A percentile compares a stretch with the other conserved stretches of the same genome.
phyloP scores from a whole-genome alignment of 2,888 invertebrate species.

The Cistogaster globosa region DNA sequence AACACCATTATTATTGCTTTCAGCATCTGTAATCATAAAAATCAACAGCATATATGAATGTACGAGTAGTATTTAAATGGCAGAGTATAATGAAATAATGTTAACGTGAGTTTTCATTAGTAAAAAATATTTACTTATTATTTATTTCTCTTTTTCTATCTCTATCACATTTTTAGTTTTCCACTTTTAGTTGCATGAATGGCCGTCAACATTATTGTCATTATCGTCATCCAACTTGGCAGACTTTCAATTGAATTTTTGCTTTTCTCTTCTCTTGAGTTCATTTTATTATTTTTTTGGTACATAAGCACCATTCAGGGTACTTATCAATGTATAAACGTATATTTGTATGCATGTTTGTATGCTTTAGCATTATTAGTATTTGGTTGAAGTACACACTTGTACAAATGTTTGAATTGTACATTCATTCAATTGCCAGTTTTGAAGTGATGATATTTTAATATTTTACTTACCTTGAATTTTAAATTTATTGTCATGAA shows the following conservation, averaged over 20 bases:
- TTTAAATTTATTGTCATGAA: constrained; percentile 83
- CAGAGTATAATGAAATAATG: background rate
- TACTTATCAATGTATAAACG: constrained; percentile 28
- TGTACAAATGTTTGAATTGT: constrained; percentile 39
- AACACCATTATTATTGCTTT: constrained; percentile 72
- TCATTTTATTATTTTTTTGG: constrained; percentile 4
- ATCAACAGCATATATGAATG: constrained; percentile 59
- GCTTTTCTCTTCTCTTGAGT: constrained; percentile 5
- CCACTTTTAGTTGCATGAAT: constrained; percentile 44
- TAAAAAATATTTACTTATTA: constrained; percentile 45
- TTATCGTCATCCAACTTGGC: constrained; percentile 60
- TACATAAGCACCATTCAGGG: constrained; percentile 41
- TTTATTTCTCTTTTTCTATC: constrained; percentile 20
- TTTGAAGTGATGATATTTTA: constrained; percentile 68
- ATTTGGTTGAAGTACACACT: background rate
- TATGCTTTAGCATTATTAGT: background rate
- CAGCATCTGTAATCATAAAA: constrained; percentile 76
- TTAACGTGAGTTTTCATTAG: constrained; percentile 48
- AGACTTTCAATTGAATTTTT: constrained; percentile 64
- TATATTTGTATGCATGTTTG: background rate
- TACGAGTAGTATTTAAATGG: constrained; percentile 12
- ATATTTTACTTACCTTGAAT: constrained; percentile 81
- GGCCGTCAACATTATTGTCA: constrained; percentile 44
- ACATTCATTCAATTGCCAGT: constrained; percentile 45
- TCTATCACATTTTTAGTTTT: constrained; percentile 42